Base-by-base conservation (phyloP, 2,113 vertebrate species). In the Cyanoramphus novaezelandiae region DNA sequence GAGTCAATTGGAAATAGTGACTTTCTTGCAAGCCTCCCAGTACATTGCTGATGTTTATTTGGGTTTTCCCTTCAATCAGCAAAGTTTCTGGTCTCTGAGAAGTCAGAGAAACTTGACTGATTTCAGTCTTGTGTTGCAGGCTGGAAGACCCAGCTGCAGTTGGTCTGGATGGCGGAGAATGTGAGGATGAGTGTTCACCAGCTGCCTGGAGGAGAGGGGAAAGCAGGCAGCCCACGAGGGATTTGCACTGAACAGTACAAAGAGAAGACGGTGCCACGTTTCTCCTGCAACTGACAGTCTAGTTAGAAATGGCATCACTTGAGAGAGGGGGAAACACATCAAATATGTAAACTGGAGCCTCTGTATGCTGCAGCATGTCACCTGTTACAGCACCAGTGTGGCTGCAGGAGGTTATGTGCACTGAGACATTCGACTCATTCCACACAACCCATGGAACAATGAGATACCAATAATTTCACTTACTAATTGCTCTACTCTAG, bases 281-380 rank as follows among this genome's bases (percentile, higher is more conserved):
- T 65, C 79, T 64, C 44, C 71, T 46, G 37, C 60, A 90, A 3
- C 31, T 46, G 76, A 53, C 67, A 80, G 64, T 3, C 41, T 15
- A 16, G 41, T 65, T 62, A 46, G 62, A 89, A 85, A 35, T 11
- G 4, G 64, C 9, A 10, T 23, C 80, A 31, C 64, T 75, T 43
- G 44, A 76, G 90, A 88, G 82, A 64, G 31, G 55, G 33, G 29
- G 65, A 82, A 84, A 69, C n/a, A 63, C 64, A 86, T 52, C 76
- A 18, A 19, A 72, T 13, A 41, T 1, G 15, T 19, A 50, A 27
- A 41, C 27, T 0, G 8, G 47, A 76, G 88, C 11, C 33, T 16
- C 23, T 1, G 33, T 37, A 10, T 6, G 17, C 52, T 59, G 55
- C 21, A 47, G 60, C 29, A 28, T 3, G 14, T 21, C 4, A 4